Percentiles rank a stretch among this genome's conserved stretches.
These are phyloP conservation scores for Myripristis murdjan DNA, from an alignment of 2,797 vertebrate species.

Conservation along the genomic window DNA sequence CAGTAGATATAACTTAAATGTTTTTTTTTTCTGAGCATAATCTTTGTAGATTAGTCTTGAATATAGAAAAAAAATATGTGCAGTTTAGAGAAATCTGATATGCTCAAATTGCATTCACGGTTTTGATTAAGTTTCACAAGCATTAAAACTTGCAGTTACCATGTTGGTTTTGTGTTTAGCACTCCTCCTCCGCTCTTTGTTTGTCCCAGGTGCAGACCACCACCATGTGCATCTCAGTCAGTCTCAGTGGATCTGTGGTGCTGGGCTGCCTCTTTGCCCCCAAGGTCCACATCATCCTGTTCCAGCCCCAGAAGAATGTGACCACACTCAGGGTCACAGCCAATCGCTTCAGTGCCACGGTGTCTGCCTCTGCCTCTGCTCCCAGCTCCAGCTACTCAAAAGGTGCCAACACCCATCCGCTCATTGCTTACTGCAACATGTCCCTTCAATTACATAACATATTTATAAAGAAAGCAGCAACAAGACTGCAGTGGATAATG, in stretches of 20 bases:
- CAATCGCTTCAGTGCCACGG: slow-evolving; percentile 86
- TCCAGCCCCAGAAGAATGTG: slow-evolving; percentile 99
- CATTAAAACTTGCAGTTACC: too few species aligned
- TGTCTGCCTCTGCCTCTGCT: slow-evolving; percentile 76
- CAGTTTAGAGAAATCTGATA: too few species aligned
- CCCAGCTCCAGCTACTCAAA: slow-evolving; percentile 70
- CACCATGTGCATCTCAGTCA: slow-evolving; percentile 98
- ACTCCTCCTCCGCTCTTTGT: neutral
- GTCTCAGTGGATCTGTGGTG: slow-evolving; percentile 97
- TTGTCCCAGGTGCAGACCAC: slow-evolving; percentile 96
- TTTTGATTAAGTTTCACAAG: too few species aligned
- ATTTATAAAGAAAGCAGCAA: neutral
- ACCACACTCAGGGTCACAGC: slow-evolving; percentile 91
- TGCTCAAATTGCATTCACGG: too few species aligned
- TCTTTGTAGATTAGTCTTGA: neutral
- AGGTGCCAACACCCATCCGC: slow-evolving; percentile 32
- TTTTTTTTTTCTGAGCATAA: neutral
- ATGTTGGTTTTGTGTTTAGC: too few species aligned
- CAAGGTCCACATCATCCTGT: slow-evolving; percentile 97
- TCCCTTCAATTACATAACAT: too few species aligned
- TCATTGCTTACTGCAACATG: too few species aligned
- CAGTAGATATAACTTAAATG: neutral
- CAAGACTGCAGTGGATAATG: neutral
- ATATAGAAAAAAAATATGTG: neutral
- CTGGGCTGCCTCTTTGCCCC: slow-evolving; percentile 98